Base-by-base conservation (phyloP, 2,888 invertebrate genomes). In the Eilema depressum region DNA sequence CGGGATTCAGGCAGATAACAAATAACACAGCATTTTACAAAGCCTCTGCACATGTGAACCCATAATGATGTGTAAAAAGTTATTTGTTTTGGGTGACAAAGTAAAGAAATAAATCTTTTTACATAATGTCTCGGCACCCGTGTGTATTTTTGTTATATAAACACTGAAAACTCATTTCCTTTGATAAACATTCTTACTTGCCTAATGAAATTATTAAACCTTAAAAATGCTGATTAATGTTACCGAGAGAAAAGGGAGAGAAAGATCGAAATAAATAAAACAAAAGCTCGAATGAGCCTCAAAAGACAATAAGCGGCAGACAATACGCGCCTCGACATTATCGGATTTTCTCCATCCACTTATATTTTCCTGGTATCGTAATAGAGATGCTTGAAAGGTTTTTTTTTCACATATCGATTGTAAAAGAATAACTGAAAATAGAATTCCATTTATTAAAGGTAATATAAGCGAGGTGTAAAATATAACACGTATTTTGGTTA, bases 351-450 rank as follows among this genome's bases (percentile, higher is more conserved):
- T 79, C 79, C 76, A 75, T 69, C 63, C 68, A 78, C 74, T 82
- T 80, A 85, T 85, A 75, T 82, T 83, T 76, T 83, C 85, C 83
- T 84, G 79, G 85, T 83, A 81, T 70, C 69, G 61, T 63, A 63
- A 70, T 76, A 69, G 75, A 75, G 69, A 74, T 70, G 68, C 62
- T 68, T 73, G 69, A 73, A 71, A 33, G 56, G 65, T 67, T 78
- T 59, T 33, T 77, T 59, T 76, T 69, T 53, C 53, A 53, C 61
- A 30, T 63, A 74, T 74, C 74, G 76, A 75, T 69, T 62, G 33
- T 33, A 30, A n/a, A 17, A n/a, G 57, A 63, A 28, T 28, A 4
- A 33, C 1, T 5, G 33, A 12, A 37, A 37, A 37, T 37, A 12
- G 33, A 33, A 33, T 33, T 7, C 8, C 8, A 7, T 33, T 33